Evolutionary conservation across 2,113 vertebrate genomes (phyloP).

Genomic region (Isichthys henryi): DNA sequence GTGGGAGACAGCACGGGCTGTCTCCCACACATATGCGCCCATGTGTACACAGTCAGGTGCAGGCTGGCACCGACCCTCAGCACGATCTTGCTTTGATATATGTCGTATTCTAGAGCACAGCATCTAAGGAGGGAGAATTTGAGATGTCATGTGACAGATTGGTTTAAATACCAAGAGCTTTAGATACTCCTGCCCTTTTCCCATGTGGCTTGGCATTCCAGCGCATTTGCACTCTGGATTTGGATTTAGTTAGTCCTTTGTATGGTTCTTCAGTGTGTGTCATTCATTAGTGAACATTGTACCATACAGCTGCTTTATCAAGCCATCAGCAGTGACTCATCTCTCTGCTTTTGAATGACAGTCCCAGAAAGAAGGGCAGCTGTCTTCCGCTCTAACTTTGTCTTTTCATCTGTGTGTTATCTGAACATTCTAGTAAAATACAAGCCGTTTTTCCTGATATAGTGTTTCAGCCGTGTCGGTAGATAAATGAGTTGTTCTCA

Average conservation of each 20-base stretch:
- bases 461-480: not conserved
- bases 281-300: not conserved
- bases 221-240: not conserved
- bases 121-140: not conserved
- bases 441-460: not conserved
- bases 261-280: not conserved
- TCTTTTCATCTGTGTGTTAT: slow-evolving; percentile 1
- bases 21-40: not conserved
- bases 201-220: not conserved
- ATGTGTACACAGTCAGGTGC: not conserved
- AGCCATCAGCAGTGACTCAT: slow-evolving; percentile 1
- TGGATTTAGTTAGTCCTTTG: not conserved
- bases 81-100: not conserved
- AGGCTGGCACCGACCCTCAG: not conserved
- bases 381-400: not conserved
- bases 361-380: not conserved
- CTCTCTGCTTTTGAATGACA: not conserved
- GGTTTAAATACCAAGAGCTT: not conserved
- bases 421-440: not conserved
- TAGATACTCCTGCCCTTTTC: not conserved
- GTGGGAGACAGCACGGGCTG: slow-evolving; percentile 33
- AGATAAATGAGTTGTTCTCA: not conserved
- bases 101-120: not conserved
- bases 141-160: not conserved
- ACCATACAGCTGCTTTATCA: not conserved